A percentile compares a stretch with the other conserved stretches of the same genome.
phyloP scores from a whole-genome alignment of 2,113 vertebrate species.

The Tauraco erythrolophus region DNA sequence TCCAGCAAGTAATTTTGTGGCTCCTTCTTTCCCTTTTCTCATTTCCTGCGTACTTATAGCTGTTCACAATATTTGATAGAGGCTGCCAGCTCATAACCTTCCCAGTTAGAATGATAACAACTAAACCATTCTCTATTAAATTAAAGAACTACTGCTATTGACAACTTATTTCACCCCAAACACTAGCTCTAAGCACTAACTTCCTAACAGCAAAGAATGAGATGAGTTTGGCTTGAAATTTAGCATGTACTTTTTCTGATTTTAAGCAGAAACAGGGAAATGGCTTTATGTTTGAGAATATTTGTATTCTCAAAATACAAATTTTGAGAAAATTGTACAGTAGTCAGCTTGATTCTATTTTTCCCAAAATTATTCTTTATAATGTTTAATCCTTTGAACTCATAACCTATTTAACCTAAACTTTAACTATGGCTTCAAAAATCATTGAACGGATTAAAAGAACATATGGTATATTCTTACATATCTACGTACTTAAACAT shows the following conservation, averaged over 20 bases:
- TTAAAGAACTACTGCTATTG: neutral
- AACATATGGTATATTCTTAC: neutral
- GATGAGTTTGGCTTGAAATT: neutral
- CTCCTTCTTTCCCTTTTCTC: neutral
- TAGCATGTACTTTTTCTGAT: neutral
- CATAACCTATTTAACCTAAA: neutral
- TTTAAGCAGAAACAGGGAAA: neutral
- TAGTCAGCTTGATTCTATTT: neutral
- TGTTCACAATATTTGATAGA: neutral
- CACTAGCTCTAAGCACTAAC: neutral
- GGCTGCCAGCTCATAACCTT: neutral
- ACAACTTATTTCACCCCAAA: neutral
- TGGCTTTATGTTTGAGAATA: neutral
- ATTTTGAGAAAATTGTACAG: no score
- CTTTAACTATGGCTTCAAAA: neutral
- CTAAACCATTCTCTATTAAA: neutral
- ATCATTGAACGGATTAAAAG: neutral
- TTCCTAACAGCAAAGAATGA: neutral
- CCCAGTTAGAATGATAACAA: neutral
- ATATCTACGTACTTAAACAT: neutral
- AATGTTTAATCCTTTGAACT: neutral
- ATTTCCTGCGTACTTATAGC: neutral
- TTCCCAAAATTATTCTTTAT: neutral
- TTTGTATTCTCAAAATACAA: no score
- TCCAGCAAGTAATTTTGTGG: neutral